These are phyloP conservation scores for Euwallacea fornicatus DNA, from an alignment of 1,140 invertebrate species.

Conservation along the genomic window DNA sequence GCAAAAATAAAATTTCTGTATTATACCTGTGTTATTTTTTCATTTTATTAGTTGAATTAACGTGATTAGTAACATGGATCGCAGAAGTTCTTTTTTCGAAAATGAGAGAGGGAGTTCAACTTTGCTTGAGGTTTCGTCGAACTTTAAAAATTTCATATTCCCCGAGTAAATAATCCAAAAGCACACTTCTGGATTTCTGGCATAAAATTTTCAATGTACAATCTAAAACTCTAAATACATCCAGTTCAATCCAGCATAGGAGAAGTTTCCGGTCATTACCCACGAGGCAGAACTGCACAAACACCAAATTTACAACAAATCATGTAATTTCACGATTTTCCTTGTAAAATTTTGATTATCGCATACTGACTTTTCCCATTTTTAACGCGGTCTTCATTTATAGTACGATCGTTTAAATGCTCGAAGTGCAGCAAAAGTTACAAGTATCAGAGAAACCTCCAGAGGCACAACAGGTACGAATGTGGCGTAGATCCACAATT, in stretches of 20 bases:
- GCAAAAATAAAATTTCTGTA: background rate
- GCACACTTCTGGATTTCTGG: no score
- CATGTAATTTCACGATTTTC: background rate
- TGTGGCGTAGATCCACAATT: conserved; percentile 58
- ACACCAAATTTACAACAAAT: background rate
- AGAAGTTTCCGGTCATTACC: background rate
- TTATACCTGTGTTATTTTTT: background rate
- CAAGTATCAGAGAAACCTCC: conserved; percentile 56
- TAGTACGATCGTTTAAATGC: conserved; percentile 44
- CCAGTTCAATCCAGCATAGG: background rate
- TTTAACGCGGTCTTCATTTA: background rate
- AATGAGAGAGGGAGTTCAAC: no score
- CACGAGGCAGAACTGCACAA: background rate
- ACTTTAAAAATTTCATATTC: no score
- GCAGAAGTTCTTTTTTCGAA: no score
- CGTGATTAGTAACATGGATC: background rate
- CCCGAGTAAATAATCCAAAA: no score
- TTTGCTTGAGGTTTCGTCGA: no score
- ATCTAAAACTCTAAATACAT: background rate
- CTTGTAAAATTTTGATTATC: background rate
- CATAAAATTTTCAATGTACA: no score
- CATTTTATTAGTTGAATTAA: background rate
- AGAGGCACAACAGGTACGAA: conserved; percentile 57
- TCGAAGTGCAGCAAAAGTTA: conserved; percentile 15
- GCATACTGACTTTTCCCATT: background rate